Conservation (phyloP, 2,888 invertebrate species). For the Mallateleia sp. region DNA sequence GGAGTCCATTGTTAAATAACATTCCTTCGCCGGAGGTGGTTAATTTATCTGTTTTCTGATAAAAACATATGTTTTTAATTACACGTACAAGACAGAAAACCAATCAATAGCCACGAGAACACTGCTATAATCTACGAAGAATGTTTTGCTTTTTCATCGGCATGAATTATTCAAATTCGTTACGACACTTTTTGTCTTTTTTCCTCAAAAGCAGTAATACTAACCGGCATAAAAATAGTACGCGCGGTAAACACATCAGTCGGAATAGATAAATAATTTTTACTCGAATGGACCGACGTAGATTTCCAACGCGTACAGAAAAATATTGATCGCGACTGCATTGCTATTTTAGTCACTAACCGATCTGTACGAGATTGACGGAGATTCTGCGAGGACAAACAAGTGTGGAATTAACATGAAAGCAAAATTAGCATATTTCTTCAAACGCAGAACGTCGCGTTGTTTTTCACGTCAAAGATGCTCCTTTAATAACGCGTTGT, state of each 20-base stretch:
- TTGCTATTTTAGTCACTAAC: constrained; percentile 14
- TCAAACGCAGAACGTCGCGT: not conserved
- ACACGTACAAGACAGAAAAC: not conserved
- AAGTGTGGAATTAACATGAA: constrained; percentile 32
- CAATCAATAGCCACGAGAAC: not conserved
- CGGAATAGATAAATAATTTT: constrained; percentile 3
- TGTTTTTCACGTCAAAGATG: no score
- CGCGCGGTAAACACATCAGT: not conserved
- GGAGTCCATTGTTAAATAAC: not conserved
- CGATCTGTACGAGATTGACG: constrained; percentile 12
- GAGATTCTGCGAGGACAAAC: constrained; percentile 15
- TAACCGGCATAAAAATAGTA: constrained; percentile 28
- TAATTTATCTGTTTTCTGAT: constrained; percentile 24
- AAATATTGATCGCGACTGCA: not conserved
- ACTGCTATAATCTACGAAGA: not conserved
- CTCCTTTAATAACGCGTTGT: no score
- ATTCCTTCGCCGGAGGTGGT: not conserved
- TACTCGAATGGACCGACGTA: constrained; percentile 6
- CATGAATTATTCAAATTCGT: constrained; percentile 38
- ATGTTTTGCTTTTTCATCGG: not conserved
- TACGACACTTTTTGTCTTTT: constrained; percentile 45
- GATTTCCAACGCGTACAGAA: constrained; percentile 9
- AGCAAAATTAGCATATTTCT: constrained; percentile 33
- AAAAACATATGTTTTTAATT: constrained; percentile 23
- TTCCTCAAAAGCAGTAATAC: constrained; percentile 16